Conservation (phyloP, 2,797 vertebrate genomes). For the Saguinus oedipus region DNA sequence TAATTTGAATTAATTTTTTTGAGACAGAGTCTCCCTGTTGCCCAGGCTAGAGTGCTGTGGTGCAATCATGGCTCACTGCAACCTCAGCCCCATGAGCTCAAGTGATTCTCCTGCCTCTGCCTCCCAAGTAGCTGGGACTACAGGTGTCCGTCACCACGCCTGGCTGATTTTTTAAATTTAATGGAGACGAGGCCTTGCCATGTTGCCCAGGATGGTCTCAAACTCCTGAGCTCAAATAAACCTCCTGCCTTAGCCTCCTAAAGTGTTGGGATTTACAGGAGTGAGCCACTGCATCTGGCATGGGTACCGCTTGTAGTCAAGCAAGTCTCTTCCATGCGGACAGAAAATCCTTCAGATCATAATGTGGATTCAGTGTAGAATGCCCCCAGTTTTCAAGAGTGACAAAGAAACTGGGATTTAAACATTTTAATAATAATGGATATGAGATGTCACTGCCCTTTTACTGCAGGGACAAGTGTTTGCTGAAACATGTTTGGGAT, state of each 20-base stretch:
- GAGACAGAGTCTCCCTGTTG: neutral
- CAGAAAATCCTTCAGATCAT: rapidly evolving
- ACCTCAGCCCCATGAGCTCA: neutral
- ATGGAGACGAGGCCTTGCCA: neutral
- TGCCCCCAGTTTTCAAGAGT: neutral
- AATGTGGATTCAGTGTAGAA: neutral
- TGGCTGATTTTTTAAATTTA: neutral
- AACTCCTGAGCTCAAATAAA: neutral
- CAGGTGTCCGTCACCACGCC: too few species aligned
- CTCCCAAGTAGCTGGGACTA: too few species aligned
- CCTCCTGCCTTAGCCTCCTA: neutral
- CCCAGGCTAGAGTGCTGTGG: neutral
- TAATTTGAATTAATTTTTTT: neutral
- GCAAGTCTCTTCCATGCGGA: neutral
- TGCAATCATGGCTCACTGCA: neutral
- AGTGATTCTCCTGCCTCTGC: neutral
- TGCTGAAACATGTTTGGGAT: neutral
- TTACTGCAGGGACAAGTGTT: neutral
- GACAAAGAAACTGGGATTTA: neutral
- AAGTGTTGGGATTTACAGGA: neutral
- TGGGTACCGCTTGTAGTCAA: neutral
- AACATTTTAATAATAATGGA: neutral
- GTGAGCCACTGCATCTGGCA: neutral
- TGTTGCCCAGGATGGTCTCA: neutral
- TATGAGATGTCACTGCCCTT: neutral